Evolutionary conservation across 2,113 vertebrate genomes (phyloP).

Genomic region (human): GRCh38 chr5:8112001-8112500

Average conservation of each 20-base stretch:
- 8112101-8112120: fast-evolving
- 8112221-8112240: neutral
- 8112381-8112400: neutral
- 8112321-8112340: fast-evolving
- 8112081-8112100: neutral
- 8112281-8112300: neutral
- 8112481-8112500: neutral
- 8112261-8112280: neutral
- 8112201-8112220: neutral
- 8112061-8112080: too few species aligned
- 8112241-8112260: neutral
- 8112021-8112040: neutral
- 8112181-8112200: neutral
- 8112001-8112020: neutral
- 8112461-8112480: neutral
- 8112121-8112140: fast-evolving
- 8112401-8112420: neutral
- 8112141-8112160: neutral
- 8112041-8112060: too few species aligned
- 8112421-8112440: neutral
- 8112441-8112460: neutral
- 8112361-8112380: neutral
- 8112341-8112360: too few species aligned
- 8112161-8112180: neutral
- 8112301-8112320: too few species aligned